Evolutionary conservation across 1,140 invertebrate genomes (phyloP), one percentile per base, ranked within the genome.

Genomic region (Cydia amplana): DNA sequence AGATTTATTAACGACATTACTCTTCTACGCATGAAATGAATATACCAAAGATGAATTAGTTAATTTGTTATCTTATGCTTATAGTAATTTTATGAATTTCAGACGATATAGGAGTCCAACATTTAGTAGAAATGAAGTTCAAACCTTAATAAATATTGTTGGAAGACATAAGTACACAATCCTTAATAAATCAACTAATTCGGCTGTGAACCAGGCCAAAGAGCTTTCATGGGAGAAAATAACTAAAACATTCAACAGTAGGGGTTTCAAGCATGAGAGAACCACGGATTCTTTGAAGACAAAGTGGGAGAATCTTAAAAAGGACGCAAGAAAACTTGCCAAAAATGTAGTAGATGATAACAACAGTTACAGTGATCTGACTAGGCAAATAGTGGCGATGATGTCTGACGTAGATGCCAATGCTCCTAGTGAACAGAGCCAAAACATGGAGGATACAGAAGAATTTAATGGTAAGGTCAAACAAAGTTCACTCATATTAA

Each of bases 261-360:
- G 82, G 74, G 85, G 81, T 7, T 86, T 88, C 36, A 79, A 81
- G 73, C 64, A 84, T 77, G 72, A 67, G 23, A 87, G 91, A 80
- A 85, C 63, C 75, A 72, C 74, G 14, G 88, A 90, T 10, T 77
- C 70, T 63, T 78, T 91, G n/a, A 91, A 86, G 82, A 86, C 74
- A n/a, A 92, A 92, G 76, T 92, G 89, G 90, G 86, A 87, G 32
- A 92, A 92, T 75, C 76, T 92, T 14, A 90, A 90, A 77, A 89
- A 82, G 74, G 78, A 83, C 32, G 84, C 86, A 25, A 86, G 83
- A 36, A 90, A 85, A 60, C 14, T 82, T 6, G 82, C 87, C 67
- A 87, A 87, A 55, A 88, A 90, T 76, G 40, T 87, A 72, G 80
- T 84, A 16, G 82, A 87, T 74, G 49, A 81, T 2, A 80, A 81